Evolutionary conservation across 2,797 vertebrate genomes (phyloP).

Genomic region (Champsocephalus gunnari): DNA sequence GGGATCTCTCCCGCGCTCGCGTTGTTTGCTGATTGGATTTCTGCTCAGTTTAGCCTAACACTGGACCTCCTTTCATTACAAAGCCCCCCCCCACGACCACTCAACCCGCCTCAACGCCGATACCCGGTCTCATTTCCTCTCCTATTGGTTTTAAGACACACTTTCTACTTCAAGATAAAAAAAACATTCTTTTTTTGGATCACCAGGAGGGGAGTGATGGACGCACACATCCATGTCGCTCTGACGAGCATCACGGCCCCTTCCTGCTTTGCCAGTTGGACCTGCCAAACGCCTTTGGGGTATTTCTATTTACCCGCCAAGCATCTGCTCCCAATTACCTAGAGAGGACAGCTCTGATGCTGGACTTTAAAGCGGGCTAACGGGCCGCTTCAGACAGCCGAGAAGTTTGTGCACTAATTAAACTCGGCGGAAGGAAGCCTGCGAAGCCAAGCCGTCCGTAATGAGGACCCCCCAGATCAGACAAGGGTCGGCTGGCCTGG

Average conservation of each 20-base stretch:
- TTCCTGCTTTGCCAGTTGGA: constrained; percentile 72
- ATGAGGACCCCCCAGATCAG: constrained; percentile 81
- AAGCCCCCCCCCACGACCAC: constrained; percentile 37
- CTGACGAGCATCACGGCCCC: constrained; percentile 71
- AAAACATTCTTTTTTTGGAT: constrained; percentile 46
- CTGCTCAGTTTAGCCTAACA: constrained; percentile 79
- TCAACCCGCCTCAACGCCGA: constrained; percentile 57
- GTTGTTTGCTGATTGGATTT: constrained; percentile 83
- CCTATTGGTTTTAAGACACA: constrained; percentile 65
- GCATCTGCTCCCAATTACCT: constrained; percentile 88
- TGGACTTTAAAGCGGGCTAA: constrained; percentile 81
- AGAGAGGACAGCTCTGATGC: constrained; percentile 81
- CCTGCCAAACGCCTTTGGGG: constrained; percentile 82
- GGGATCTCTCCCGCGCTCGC: constrained; percentile 51
- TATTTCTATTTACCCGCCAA: constrained; percentile 84
- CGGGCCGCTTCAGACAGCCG: constrained; percentile 78
- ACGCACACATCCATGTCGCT: constrained; percentile 79
- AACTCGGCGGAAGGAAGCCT: constrained; percentile 80
- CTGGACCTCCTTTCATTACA: constrained; percentile 73
- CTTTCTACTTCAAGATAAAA: constrained; percentile 58
- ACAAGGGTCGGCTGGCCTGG: constrained; percentile 72
- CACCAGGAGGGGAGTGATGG: constrained; percentile 56
- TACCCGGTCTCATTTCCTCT: constrained; percentile 77
- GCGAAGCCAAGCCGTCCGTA: constrained; percentile 78
- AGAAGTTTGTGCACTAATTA: constrained; percentile 87